Conservation (phyloP, 2,113 vertebrate species). For the Lampris incognitus region DNA sequence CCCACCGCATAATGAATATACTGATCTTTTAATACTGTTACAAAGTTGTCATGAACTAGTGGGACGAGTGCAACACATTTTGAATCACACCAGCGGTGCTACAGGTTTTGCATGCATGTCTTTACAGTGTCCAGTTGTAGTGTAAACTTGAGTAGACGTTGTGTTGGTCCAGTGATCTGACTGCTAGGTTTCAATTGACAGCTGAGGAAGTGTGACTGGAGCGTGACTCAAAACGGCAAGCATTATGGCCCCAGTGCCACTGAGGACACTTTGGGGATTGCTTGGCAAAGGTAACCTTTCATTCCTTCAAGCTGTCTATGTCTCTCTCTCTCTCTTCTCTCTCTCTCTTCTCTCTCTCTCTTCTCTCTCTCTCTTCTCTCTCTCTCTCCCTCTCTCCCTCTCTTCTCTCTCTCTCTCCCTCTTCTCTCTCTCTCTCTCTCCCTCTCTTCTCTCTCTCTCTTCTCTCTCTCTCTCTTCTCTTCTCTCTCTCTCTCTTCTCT, state of each 20-base stretch:
- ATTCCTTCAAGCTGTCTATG: slow-evolving; percentile 92
- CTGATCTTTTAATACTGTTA: slow-evolving; percentile 21
- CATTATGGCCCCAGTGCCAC: slow-evolving; percentile 99
- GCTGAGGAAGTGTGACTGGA: slow-evolving; percentile 99
- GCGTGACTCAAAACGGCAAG: slow-evolving; percentile 99
- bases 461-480: not conserved
- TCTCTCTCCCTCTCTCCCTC: not conserved
- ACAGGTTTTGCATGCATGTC: slow-evolving; percentile 85
- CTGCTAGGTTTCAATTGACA: slow-evolving; percentile 99
- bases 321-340: not conserved
- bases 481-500: slow-evolving; percentile 4
- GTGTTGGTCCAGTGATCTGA: slow-evolving; percentile 98
- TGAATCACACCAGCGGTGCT: slow-evolving; percentile 36
- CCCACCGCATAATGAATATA: slow-evolving; percentile 25
- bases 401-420: too few species aligned
- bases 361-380: not conserved
- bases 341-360: not conserved
- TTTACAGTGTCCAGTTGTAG: slow-evolving; percentile 86
- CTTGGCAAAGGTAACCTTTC: slow-evolving; percentile 99
- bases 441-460: too few species aligned
- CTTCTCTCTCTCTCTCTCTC: too few species aligned
- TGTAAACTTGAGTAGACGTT: slow-evolving; percentile 89
- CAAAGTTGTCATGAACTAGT: slow-evolving; percentile 24
- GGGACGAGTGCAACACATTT: slow-evolving; percentile 1
- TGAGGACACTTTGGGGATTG: slow-evolving; percentile 99